phyloP scores from a whole-genome alignment of 2,113 vertebrate species.

The Atractosteus spatula region DNA sequence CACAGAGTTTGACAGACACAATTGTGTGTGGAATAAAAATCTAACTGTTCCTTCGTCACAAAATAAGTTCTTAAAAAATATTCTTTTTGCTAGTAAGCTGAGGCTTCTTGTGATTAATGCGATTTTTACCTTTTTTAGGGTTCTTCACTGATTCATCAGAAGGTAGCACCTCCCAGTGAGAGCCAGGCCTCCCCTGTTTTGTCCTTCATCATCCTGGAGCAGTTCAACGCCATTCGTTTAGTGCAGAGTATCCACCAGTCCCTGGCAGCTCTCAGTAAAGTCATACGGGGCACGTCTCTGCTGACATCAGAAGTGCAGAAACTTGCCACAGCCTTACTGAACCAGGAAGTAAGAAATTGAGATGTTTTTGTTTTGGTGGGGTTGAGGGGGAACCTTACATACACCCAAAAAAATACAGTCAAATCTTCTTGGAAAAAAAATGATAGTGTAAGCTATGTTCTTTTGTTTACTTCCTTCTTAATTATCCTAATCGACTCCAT shows the following conservation, averaged over 20 bases:
- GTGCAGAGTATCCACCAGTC: constrained; percentile 92
- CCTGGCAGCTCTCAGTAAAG: constrained; percentile 90
- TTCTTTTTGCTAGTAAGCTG: too few relatives aligned
- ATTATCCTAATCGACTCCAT: constrained; percentile 17
- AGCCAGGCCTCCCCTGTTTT: constrained; percentile 79
- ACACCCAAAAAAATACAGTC: background rate
- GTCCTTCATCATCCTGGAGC: constrained; percentile 84
- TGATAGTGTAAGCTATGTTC: background rate
- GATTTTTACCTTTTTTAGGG: constrained; percentile 61
- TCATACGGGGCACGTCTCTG: constrained; percentile 88
- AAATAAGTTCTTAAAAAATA: too few relatives aligned
- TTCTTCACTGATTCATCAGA: constrained; percentile 90
- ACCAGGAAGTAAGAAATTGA: constrained; percentile 81
- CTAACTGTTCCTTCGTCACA: too few relatives aligned
- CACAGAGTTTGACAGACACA: too few relatives aligned
- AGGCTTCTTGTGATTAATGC: too few relatives aligned
- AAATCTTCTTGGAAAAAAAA: background rate
- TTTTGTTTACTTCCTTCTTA: constrained; percentile 13
- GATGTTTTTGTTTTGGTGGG: too few relatives aligned
- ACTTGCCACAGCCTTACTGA: constrained; percentile 83
- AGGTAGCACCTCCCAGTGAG: constrained; percentile 79
- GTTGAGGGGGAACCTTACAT: too few relatives aligned
- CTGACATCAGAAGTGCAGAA: constrained; percentile 85
- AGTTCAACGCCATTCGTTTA: constrained; percentile 84
- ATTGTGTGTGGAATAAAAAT: too few relatives aligned